phyloP scores from a whole-genome alignment of 2,888 invertebrate genomes.

The Cerastis rubricosa region DNA sequence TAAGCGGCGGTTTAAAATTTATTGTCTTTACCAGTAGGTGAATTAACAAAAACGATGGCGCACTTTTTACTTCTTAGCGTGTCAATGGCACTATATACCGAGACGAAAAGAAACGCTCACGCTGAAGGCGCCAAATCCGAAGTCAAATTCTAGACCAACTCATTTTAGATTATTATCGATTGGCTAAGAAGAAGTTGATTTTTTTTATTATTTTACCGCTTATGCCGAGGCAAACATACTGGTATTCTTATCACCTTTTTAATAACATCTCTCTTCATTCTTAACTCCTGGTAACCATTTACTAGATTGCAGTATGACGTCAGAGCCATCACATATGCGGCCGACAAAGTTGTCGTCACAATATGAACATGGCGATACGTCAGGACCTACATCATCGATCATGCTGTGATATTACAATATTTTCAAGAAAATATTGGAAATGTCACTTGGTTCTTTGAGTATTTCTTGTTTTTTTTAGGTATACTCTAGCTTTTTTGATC shows the following conservation, averaged over 20 bases:
- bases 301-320: slow-evolving; percentile 92
- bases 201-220: background rate
- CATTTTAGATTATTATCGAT: background rate
- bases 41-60: background rate
- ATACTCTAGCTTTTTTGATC: background rate
- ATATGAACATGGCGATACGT: slow-evolving; percentile 74
- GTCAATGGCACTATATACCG: background rate
- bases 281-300: slow-evolving; percentile 90
- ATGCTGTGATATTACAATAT: slow-evolving; percentile 57
- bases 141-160: background rate
- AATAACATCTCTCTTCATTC: slow-evolving; percentile 50
- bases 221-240: background rate
- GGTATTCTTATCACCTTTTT: background rate
- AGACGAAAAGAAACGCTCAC: background rate
- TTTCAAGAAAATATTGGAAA: slow-evolving; percentile 56
- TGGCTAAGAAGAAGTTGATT: background rate
- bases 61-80: background rate
- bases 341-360: slow-evolving; percentile 73
- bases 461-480: background rate
- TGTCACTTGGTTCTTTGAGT: slow-evolving; percentile 24
- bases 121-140: background rate
- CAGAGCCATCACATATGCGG: slow-evolving; percentile 92
- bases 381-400: slow-evolving; percentile 64
- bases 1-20: background rate
- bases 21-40: background rate